These are phyloP conservation scores for Poeciliopsis paucimaculata DNA, from an alignment of 2,797 vertebrate species.

Conservation along the genomic window DNA sequence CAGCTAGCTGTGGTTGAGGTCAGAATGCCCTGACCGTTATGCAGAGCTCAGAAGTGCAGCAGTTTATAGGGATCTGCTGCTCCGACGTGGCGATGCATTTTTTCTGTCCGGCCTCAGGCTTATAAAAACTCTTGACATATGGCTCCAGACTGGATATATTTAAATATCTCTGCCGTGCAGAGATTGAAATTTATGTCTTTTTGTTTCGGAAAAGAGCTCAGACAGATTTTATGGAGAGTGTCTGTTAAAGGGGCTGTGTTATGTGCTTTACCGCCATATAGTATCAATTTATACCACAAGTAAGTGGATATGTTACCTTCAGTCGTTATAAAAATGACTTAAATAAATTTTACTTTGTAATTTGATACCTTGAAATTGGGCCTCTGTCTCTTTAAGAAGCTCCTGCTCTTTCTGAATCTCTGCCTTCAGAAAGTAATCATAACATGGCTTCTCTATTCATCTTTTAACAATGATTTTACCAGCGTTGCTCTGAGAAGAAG, in stretches of 20 bases:
- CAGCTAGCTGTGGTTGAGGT: conserved; percentile 66
- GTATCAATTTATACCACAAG: no score
- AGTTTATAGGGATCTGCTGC: conserved; percentile 58
- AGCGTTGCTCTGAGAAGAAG: no score
- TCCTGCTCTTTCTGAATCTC: no score
- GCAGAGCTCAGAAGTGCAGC: conserved; percentile 60
- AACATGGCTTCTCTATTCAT: no score
- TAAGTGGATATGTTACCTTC: no score
- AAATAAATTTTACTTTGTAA: no score
- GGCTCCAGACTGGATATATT: not conserved
- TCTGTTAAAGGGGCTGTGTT: not conserved
- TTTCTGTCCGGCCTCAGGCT: not conserved
- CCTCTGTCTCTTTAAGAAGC: no score
- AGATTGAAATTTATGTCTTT: not conserved
- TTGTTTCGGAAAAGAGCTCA: not conserved
- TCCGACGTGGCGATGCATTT: conserved; percentile 77
- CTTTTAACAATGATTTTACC: no score
- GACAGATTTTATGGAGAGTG: not conserved
- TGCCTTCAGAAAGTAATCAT: no score
- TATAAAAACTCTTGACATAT: not conserved
- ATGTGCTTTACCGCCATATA: no score
- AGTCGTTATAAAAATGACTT: no score
- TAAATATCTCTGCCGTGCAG: not conserved
- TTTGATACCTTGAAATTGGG: no score
- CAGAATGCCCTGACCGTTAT: conserved; percentile 60